Base-by-base conservation (phyloP, 2,888 invertebrate genomes). In the Oscheius sp. region DNA sequence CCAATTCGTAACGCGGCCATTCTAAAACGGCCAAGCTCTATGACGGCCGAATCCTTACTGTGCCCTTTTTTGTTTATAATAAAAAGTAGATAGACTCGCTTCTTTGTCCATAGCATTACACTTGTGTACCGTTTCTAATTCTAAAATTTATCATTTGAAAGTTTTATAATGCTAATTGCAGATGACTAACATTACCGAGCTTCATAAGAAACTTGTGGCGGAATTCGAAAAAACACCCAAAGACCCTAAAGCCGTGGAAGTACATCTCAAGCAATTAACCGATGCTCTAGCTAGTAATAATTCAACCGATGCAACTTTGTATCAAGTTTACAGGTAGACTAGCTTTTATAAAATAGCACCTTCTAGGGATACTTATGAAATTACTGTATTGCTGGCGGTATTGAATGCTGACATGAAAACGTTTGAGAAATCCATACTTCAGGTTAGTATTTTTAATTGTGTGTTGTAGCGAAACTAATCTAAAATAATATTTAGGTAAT, bases 361-460 rank as follows among this genome's bases (percentile, higher is more conserved):
- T 69, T 59, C 85, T 92, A 92, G 93, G 83, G 95, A 96, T 90
- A 93, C 95, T 72, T 91, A 98, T 69, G 98, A 99, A 92, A 95
- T 97, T 82, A 96, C 96, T 58, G 96, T 95, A 1, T 95, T 95
- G 89, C 95, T 95, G 93, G 95, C 96, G 82, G 95, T 98, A 75
- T 93, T 94, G 1, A 93, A 92, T 25, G 93, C 94, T 89, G 95
- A 99, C 91, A 95, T 97, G 79, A 94, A 94, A 78, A 93, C 95
- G 0, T 99, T 98, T 90, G 97, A 99, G 89, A 92, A 97, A 86
- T 97, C 95, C 88, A 96, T 98, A 93, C 94, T 97, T 12, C 97
- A 98, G 89, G 90, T 99, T 58, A 97, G 58, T 18, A 49, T 55
- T 71, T 21, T 13, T 23, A 9, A 2, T 59, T 21, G 7, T n/a